Evolutionary conservation across 2,797 vertebrate species (phyloP), one percentile per base, ranked within the genome.

Genomic region (Thunnus albacares): DNA sequence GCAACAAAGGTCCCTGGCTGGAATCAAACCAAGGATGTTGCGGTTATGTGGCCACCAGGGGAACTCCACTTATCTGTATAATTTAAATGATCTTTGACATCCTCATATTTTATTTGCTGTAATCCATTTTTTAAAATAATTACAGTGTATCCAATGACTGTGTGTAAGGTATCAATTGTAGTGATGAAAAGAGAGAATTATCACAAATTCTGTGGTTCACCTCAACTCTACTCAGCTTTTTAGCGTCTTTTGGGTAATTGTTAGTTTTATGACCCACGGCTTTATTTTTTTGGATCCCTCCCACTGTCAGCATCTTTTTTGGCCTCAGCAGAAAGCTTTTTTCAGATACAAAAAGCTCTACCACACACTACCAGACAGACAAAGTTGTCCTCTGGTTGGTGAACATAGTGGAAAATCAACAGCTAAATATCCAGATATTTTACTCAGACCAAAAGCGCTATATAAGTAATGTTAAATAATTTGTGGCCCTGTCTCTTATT

Each of bases 11-110:
- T 33, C 6, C 30, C 30, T 33, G 30, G 30, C 30, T 33, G 30
- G 30, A 33, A 33, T 33, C 30, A 33, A 33, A 33, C 30, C 30
- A 33, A 5, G 6, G 30, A 33, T 6, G 30, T 33, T 33, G 30
- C 6, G 30, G 30, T 33, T 33, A 33, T 33, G 30, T 33, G 30
- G 6, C 30, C 5, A 33, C 30, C 30, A 30, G 30, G 30, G 30
- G 30, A 6, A 33, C 30, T 33, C 6, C 30, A 6, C 18, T 6
- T 51, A 3, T 45, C 59, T 80, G 24, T 38, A 15, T 11, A 15
- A 30, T 75, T 38, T 45, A 45, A 56, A 49, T 24, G 7, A 60
- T 66, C 33, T 72, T 75, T 71, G 52, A 64, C 14, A 51, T 47
- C 33, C 11, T 78, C 12, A 2, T 55, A 15, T 1, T 66, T 51